These are phyloP conservation scores for Oopsacas minuta DNA, from an alignment of 37 sponge, comb jelly and placozoan species.

Conservation along the genomic window DNA sequence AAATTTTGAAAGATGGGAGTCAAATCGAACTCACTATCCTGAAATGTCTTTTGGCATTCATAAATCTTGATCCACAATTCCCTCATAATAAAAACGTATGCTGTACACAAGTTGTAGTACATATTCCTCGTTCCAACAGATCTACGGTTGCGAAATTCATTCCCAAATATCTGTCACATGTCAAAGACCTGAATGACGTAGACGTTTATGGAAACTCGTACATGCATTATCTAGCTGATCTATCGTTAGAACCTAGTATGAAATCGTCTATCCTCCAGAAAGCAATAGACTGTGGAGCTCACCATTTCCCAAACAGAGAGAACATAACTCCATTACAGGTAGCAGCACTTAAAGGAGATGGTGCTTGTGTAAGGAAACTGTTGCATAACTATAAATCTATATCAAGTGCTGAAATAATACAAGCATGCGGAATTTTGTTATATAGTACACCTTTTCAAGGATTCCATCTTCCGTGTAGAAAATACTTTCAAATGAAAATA, in stretches of 20 bases:
- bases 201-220: neutral
- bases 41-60: neutral
- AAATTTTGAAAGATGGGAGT: neutral
- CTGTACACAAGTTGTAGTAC: neutral
- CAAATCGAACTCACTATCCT: neutral
- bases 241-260: neutral
- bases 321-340: slow-evolving; percentile 8
- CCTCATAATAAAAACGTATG: neutral
- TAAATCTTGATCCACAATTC: neutral
- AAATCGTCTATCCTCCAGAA: neutral
- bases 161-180: neutral
- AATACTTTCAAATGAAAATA: neutral
- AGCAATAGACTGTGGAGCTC: neutral
- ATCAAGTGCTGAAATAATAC: slow-evolving; percentile 14
- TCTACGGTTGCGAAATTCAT: neutral
- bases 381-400: neutral
- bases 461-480: neutral
- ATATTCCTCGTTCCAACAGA: neutral
- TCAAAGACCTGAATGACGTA: neutral
- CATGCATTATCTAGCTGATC: slow-evolving; percentile 1
- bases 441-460: neutral
- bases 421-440: neutral
- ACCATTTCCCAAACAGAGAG: neutral
- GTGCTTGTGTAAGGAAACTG: neutral
- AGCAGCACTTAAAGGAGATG: neutral